Evolutionary conservation across 2,113 vertebrate genomes (phyloP).

Genomic region (Tachysurus vachellii): DNA sequence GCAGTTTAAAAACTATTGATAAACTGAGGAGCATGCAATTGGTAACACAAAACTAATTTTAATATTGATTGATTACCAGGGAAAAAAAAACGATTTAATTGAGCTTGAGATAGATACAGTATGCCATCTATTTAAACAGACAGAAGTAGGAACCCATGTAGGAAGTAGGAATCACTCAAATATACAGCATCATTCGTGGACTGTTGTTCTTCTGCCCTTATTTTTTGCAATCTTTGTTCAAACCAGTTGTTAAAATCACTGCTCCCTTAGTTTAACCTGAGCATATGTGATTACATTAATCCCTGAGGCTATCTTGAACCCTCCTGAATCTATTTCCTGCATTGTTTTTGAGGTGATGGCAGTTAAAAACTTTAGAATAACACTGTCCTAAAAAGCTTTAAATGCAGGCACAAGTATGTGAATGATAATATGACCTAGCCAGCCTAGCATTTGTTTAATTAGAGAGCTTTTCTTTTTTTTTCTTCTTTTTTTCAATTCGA

Average conservation of each 20-base stretch:
- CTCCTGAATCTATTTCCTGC: background rate
- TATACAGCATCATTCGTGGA: background rate
- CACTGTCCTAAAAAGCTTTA: background rate
- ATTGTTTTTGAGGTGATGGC: background rate
- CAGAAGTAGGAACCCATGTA: background rate
- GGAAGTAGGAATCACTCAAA: background rate
- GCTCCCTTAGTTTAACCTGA: background rate
- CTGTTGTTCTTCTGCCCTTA: background rate
- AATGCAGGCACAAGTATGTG: background rate
- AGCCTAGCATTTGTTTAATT: background rate
- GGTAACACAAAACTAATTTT: background rate
- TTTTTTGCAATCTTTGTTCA: background rate
- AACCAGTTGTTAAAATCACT: background rate
- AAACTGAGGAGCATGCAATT: background rate
- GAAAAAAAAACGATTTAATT: background rate
- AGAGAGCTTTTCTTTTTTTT: background rate
- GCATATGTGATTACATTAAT: background rate
- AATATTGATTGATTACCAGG: background rate
- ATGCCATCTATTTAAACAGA: background rate
- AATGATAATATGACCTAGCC: background rate
- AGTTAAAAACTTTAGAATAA: background rate
- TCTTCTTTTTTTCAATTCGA: background rate
- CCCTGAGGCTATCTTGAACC: background rate
- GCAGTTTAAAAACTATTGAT: background rate
- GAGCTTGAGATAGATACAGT: background rate